Base-by-base conservation (phyloP, 2,888 invertebrate species). In the Latheticus oryzae region DNA sequence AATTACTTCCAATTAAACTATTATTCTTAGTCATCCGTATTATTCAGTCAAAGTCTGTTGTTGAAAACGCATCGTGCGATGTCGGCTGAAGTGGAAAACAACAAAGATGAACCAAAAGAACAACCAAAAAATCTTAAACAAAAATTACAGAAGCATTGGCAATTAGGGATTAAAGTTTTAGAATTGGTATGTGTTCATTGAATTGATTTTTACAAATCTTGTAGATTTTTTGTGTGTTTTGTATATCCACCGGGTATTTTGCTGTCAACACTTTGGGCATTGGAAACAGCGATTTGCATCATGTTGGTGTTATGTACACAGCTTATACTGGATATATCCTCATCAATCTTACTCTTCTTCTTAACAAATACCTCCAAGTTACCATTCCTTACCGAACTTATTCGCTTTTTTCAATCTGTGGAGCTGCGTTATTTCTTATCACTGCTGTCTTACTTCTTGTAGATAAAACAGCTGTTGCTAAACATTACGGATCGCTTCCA, bases 261-360 rank as follows among this genome's bases (percentile, higher is more conserved):
- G 87, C 89, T 0, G 80, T 86, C 24, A 82, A 84, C 68, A 82
- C 80, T 7, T 82, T 78, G 43, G 73, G 83, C n/a, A 78, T 85
- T 21, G 82, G 84, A 19, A 81, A 72, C 71, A 83, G 77, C 71
- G 85, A 77, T 72, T 80, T 78, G 74, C 80, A 82, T 68, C 81
- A 87, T 70, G 82, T 87, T 8, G 87, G 85, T 0, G 79, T 88
- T 58, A 85, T 88, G 73, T 88, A 85, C 77, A 83, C 87, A 9
- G 81, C 87, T 1, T 84, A 84, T 71, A 84, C 84, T n/a, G 86
- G 87, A 60, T 87, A 82, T 73, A 82, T 88, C 66, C 80, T 88
- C 62, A 85, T 88, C 74, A 87, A 86, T 57, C 76, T 82, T 1
- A 79, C 87, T 15, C 75, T 87, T 64, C 78, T 89, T 58, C 78